Evolutionary conservation across 1,140 invertebrate genomes (phyloP).

Genomic region (Ganaspis sp.): DNA sequence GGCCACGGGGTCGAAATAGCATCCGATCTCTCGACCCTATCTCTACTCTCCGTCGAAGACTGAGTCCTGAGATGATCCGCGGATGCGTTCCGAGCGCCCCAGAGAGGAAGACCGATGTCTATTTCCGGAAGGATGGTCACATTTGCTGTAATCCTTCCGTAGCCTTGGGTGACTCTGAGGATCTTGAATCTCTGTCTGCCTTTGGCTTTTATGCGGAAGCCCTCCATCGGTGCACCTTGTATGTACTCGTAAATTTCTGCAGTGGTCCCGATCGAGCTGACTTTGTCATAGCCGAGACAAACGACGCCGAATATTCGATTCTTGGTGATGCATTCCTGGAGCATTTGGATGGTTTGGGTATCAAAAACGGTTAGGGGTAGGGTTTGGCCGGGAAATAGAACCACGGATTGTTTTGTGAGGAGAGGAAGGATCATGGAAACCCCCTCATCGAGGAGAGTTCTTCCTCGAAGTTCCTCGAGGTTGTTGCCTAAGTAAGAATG

Average conservation of each 20-base stretch:
- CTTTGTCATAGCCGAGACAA: constrained; percentile 60
- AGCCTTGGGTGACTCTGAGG: constrained; percentile 64
- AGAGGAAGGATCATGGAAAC: constrained; percentile 78
- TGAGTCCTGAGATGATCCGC: constrained; percentile 70
- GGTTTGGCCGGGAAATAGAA: constrained; percentile 85
- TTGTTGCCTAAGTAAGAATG: constrained; percentile 79
- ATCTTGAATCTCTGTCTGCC: constrained; percentile 83
- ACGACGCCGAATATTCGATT: constrained; percentile 82
- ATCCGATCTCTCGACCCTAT: constrained; percentile 72
- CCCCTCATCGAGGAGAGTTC: constrained; percentile 79
- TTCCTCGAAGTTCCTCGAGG: constrained; percentile 79
- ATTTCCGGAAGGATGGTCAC: constrained; percentile 83
- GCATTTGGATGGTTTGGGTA: constrained; percentile 76
- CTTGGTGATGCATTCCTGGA: constrained; percentile 76
- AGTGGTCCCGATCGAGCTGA: constrained; percentile 79
- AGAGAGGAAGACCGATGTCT: constrained; percentile 74
- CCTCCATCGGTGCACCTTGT: constrained; percentile 67
- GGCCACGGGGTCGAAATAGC: constrained; percentile 78
- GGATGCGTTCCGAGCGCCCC: constrained; percentile 72
- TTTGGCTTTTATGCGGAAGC: constrained; percentile 79
- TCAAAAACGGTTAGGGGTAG: constrained; percentile 83
- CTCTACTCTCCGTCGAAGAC: constrained; percentile 52
- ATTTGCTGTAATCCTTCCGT: constrained; percentile 70
- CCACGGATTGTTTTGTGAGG: constrained; percentile 78
- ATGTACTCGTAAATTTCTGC: constrained; percentile 84